These are phyloP conservation scores for Mola mola DNA, from an alignment of 2,113 vertebrate genomes.

Conservation along the genomic window DNA sequence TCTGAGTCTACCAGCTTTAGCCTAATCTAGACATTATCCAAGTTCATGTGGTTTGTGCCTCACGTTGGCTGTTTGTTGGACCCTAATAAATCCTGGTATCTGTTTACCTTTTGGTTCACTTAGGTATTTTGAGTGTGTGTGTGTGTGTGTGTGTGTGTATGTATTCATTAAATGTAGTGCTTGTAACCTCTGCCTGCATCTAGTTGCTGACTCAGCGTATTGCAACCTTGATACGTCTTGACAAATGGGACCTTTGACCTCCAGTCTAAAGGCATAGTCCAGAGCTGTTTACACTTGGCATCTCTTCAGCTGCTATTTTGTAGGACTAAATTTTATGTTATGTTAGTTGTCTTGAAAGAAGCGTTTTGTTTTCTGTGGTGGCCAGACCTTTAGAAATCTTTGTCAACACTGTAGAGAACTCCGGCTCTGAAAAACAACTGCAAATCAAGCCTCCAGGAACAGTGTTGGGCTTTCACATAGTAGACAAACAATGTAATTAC, in stretches of 20 bases:
- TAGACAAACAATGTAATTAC: not conserved
- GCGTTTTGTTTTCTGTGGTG: slow-evolving; percentile 12
- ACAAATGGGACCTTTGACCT: too few species aligned
- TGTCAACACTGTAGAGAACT: slow-evolving; percentile 16
- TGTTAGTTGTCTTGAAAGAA: not conserved
- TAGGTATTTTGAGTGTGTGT: slow-evolving; percentile 20
- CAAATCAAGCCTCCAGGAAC: slow-evolving; percentile 5
- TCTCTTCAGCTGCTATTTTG: too few species aligned
- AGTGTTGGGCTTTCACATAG: not conserved
- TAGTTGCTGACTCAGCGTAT: slow-evolving; percentile 27
- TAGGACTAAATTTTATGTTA: not conserved
- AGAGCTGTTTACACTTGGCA: too few species aligned
- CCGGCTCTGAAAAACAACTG: not conserved
- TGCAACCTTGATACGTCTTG: too few species aligned
- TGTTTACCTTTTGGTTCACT: slow-evolving; percentile 18
- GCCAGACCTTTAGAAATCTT: slow-evolving; percentile 29
- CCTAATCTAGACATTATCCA: slow-evolving; percentile 34
- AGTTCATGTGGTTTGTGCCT: too few species aligned
- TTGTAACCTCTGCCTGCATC: slow-evolving; percentile 8
- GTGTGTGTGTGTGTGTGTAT: too few species aligned
- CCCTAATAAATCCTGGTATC: slow-evolving; percentile 28
- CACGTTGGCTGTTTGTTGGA: slow-evolving; percentile 17
- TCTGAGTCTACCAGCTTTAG: slow-evolving; percentile 15
- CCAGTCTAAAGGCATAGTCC: slow-evolving; percentile 12
- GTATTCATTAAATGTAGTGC: too few species aligned